phyloP scores from a whole-genome alignment of 2,113 vertebrate species.

The Climacteris rufus region DNA sequence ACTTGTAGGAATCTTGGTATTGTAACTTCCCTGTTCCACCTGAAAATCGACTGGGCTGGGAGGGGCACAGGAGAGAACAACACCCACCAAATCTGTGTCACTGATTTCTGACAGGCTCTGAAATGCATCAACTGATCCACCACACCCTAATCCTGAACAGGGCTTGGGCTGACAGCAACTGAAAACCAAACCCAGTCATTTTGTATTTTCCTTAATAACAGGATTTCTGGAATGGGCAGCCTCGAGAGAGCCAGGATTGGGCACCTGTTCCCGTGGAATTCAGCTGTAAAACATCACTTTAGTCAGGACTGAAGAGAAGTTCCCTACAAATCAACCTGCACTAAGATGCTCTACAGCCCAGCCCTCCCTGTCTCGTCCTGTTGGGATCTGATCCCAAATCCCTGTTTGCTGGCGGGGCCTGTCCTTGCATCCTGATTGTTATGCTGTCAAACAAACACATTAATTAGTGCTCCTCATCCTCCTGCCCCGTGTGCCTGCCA shows the following conservation, averaged over 20 bases:
- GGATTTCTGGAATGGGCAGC: not conserved
- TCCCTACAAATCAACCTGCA: not conserved
- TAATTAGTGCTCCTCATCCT: not conserved
- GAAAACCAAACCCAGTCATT: not conserved
- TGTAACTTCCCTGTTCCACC: not conserved
- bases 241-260: not conserved
- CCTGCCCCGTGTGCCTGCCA: not conserved
- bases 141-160: accelerated
- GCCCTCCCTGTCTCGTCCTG: not conserved
- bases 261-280: not conserved
- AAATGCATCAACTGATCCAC: not conserved
- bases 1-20: not conserved
- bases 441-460: not conserved
- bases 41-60: not conserved
- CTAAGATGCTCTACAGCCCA: not conserved
- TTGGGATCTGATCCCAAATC: not conserved
- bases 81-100: accelerated
- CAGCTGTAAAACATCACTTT: not conserved
- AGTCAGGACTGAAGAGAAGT: not conserved
- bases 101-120: not conserved
- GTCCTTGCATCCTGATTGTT: not conserved
- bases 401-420: not conserved
- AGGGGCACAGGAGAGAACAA: not conserved
- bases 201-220: not conserved
- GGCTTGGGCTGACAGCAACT: not conserved